Evolutionary conservation across 1,140 invertebrate genomes (phyloP), one percentile per base, ranked within the genome.

Genomic region (Sminthurinus signatus): DNA sequence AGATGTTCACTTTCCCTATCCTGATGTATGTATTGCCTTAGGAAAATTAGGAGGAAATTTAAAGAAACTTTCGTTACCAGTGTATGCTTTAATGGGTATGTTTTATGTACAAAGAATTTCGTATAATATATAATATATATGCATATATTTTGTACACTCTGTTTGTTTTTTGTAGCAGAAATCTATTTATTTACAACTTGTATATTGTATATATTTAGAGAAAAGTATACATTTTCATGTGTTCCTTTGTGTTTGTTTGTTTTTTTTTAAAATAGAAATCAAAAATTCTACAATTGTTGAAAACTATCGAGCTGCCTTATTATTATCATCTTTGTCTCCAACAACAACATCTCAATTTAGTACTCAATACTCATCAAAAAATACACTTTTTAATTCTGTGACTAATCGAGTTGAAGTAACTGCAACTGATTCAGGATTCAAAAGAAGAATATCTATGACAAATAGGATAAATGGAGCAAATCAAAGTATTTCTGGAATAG

Each of bases 1-100:
- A 39, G 54, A 56, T 23, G 54, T 10, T 12, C 5, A 56, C 19
- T 56, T 56, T 31, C 31, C 54, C 10, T 56, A 56, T 19, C 54
- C 54, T 12, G 54, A 56, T 4, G n/a, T 56, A 4, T 56, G 54
- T 56, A 3, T 12, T 8, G 54, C 54, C n/a, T 23, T 56, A 12
- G n/a, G 28, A 12, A 36, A 42, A 17, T 27, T 56, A 19, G 23
- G 17, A 5, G 2, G 8, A 8, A 23, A 23, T 8, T 21, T 56
- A 4, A 32, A 42, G 31, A 56, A 39, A 39, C 23, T 56, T 3
- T 32, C 29, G 14, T 27, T 56, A 10, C 54, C 54, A 2, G 5
- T 56, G 14, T 56, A n/a, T 39, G 29, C 54, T n/a, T 42, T 56
- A 39, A 19, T 56, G 17, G 54, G 54, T 39, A 19, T 36, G 54